Evolutionary conservation across 2,888 invertebrate species (phyloP).

Genomic region (Tenodera sinensis): DNA sequence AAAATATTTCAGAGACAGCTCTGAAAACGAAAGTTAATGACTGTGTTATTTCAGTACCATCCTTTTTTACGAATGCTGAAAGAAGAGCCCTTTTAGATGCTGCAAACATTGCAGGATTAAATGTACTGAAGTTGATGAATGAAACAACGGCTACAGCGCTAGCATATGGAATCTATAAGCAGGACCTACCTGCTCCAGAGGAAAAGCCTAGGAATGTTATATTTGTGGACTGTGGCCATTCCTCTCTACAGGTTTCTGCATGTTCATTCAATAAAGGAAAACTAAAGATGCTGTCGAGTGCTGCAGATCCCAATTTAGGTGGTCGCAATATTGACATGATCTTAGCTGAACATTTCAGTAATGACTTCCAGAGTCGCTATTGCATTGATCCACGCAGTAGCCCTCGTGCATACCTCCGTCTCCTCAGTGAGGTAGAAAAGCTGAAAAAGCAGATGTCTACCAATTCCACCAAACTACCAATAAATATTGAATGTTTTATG

Average conservation of each 20-base stretch:
- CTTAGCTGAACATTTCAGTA: constrained; percentile 82
- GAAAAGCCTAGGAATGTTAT: constrained; percentile 89
- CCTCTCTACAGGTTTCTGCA: constrained; percentile 83
- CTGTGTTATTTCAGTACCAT: constrained; percentile 88
- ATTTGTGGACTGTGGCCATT: constrained; percentile 95
- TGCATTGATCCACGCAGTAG: constrained; percentile 82
- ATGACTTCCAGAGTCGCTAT: constrained; percentile 82
- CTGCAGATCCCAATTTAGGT: constrained; percentile 81
- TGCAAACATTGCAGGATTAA: constrained; percentile 87
- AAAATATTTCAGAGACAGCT: constrained; percentile 81
- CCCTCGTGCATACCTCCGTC: constrained; percentile 78
- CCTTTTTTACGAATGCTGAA: constrained; percentile 93
- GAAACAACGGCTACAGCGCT: constrained; percentile 96
- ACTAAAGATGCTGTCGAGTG: constrained; percentile 80
- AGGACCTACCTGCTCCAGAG: constrained; percentile 85
- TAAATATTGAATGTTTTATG: constrained; percentile 98
- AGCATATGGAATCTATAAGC: constrained; percentile 97
- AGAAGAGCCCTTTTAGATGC: constrained; percentile 88
- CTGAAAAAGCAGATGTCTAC: constrained; percentile 99
- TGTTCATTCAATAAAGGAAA: constrained; percentile 95
- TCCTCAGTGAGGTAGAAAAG: constrained; percentile 92
- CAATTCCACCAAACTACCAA: constrained; percentile 88
- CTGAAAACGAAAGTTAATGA: constrained; percentile 89
- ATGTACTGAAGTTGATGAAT: constrained; percentile 92
- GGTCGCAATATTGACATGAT: constrained; percentile 90